phyloP scores from a whole-genome alignment of 2,113 vertebrate species.

The Nansenia antarctica region DNA sequence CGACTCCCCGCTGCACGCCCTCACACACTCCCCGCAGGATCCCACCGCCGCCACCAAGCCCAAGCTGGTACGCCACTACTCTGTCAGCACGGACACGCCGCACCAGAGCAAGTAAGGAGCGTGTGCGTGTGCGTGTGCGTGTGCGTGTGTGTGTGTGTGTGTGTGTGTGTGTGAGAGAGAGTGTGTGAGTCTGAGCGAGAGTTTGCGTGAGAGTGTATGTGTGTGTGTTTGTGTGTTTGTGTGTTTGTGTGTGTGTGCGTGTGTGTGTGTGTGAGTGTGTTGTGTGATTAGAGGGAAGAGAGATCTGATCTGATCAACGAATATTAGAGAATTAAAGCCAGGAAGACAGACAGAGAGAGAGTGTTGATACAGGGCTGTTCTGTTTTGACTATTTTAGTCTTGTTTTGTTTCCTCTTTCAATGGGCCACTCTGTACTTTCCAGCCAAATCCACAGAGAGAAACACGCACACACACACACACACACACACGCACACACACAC shows the following conservation, averaged over 20 bases:
- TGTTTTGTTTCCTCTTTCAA: background rate
- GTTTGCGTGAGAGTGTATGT: no score
- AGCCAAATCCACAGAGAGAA: background rate
- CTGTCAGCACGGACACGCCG: conserved; percentile 94
- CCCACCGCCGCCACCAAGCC: conserved; percentile 77
- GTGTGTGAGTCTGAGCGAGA: background rate
- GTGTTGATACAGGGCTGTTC: no score
- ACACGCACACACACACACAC: no score
- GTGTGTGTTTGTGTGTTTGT: no score
- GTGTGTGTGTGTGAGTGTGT: no score
- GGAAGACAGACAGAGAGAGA: no score
- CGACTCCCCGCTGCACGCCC: conserved; percentile 48
- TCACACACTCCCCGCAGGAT: conserved; percentile 63
- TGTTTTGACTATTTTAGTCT: background rate
- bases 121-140: background rate
- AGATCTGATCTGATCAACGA: no score
- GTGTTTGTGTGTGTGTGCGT: no score
- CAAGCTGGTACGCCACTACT: conserved; percentile 95
- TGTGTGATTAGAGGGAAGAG: no score
- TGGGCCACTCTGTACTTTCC: conserved; percentile 6
- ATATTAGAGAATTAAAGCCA: no score
- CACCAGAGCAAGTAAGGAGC: conserved; percentile 85
- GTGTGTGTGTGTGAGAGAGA: background rate
- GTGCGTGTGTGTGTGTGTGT: background rate
- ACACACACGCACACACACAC: no score